Evolutionary conservation across 2,113 vertebrate species (phyloP).

Genomic region (Oreocharis arfaki): DNA sequence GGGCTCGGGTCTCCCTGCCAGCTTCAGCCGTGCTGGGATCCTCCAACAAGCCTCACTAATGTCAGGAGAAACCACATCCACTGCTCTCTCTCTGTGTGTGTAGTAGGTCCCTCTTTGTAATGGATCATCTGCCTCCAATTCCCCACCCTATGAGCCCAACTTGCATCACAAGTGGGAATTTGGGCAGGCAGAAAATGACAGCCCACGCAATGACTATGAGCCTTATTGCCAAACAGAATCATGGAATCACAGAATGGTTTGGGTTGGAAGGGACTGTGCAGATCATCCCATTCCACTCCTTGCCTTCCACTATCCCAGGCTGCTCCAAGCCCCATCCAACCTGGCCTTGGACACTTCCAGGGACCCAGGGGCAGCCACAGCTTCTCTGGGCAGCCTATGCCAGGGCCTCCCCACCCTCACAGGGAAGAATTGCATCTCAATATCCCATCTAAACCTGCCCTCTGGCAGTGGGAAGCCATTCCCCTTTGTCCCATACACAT

Average conservation of each 20-base stretch:
- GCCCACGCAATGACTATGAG: accelerated
- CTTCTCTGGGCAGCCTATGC: neutral
- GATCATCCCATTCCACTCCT: neutral
- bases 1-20: neutral
- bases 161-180: neutral
- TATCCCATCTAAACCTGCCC: neutral
- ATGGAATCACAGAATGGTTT: too few species aligned
- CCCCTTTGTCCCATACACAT: neutral
- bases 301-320: accelerated
- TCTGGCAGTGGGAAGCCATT: neutral
- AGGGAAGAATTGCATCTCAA: neutral
- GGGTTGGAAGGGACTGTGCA: neutral
- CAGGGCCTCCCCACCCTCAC: neutral
- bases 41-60: neutral
- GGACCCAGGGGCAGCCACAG: neutral
- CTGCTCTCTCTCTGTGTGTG: too few species aligned
- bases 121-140: neutral
- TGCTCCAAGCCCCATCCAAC: neutral
- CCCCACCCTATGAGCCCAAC: neutral
- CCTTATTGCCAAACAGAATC: neutral
- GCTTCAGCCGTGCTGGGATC: neutral
- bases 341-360: neutral
- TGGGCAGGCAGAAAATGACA: neutral
- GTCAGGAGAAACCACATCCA: neutral
- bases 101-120: neutral